phyloP scores from a whole-genome alignment of 2,888 invertebrate species.

The Hermaeophaga mercurialis region DNA sequence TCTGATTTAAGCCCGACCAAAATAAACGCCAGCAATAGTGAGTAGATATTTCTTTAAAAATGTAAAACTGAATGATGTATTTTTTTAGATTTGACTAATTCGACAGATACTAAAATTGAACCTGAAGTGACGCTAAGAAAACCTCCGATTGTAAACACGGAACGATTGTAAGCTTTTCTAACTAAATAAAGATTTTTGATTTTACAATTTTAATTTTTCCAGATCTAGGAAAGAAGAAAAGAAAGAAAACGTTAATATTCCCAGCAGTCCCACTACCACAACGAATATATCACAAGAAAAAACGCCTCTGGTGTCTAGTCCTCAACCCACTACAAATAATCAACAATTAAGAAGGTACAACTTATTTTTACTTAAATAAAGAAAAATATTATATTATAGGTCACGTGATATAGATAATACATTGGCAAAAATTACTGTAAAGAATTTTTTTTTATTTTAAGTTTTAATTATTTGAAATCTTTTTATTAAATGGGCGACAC shows the following conservation, averaged over 20 bases:
- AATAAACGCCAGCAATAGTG: constrained; percentile 46
- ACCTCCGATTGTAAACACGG: constrained; percentile 87
- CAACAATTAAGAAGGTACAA: constrained; percentile 60
- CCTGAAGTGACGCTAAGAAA: constrained; percentile 76
- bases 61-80: constrained; percentile 10
- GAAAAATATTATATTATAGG: no score
- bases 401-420: no score
- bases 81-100: constrained; percentile 58
- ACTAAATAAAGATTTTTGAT: neutral
- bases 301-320: constrained; percentile 51
- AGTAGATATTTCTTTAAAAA: constrained; percentile 25
- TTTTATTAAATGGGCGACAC: no score
- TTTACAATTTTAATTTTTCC: neutral
- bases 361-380: no score
- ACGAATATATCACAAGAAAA: constrained; percentile 46
- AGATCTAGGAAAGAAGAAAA: constrained; percentile 20
- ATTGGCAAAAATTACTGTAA: no score
- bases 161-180: constrained; percentile 79
- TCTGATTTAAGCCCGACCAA: constrained; percentile 52
- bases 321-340: constrained; percentile 48
- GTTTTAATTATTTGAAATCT: no score
- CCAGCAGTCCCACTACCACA: constrained; percentile 41
- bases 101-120: constrained; percentile 54
- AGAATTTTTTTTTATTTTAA: no score
- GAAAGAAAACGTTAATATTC: constrained; percentile 22